A percentile compares a stretch with the other conserved stretches of the same genome.
Conservation (phyloP, 2,113 vertebrate genomes). For the Heteronetta atricapilla region DNA sequence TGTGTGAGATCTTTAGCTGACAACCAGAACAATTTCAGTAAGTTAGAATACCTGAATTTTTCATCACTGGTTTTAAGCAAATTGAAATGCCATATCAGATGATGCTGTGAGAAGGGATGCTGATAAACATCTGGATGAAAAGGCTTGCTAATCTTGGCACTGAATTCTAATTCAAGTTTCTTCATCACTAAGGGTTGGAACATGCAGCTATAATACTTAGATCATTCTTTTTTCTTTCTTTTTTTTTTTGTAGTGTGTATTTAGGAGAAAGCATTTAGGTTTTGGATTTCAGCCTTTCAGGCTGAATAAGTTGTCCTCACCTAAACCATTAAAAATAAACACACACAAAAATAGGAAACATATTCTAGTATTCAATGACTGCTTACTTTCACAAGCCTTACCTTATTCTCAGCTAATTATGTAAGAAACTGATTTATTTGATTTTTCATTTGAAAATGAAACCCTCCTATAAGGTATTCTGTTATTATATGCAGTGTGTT, state of each 20-base stretch:
- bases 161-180: not conserved
- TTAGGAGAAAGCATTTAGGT: not conserved
- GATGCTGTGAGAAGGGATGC: not conserved
- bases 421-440: not conserved
- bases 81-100: not conserved
- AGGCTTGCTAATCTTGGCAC: not conserved
- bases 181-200: not conserved
- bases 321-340: not conserved
- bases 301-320: not conserved
- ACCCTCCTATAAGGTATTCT: not conserved
- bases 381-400: not conserved
- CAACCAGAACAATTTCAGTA: not conserved
- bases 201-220: not conserved
- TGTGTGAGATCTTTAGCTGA: not conserved
- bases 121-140: not conserved
- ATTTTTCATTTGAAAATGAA: not conserved
- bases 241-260: not conserved
- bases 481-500: not conserved
- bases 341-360: not conserved
- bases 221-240: not conserved
- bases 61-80: not conserved
- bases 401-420: not conserved
- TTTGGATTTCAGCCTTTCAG: not conserved
- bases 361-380: not conserved
- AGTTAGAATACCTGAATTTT: not conserved